Percentiles rank a stretch among this genome's conserved stretches.
Evolutionary conservation across 2,113 vertebrate genomes (phyloP).

Genomic region (Chloropsis hardwickii): DNA sequence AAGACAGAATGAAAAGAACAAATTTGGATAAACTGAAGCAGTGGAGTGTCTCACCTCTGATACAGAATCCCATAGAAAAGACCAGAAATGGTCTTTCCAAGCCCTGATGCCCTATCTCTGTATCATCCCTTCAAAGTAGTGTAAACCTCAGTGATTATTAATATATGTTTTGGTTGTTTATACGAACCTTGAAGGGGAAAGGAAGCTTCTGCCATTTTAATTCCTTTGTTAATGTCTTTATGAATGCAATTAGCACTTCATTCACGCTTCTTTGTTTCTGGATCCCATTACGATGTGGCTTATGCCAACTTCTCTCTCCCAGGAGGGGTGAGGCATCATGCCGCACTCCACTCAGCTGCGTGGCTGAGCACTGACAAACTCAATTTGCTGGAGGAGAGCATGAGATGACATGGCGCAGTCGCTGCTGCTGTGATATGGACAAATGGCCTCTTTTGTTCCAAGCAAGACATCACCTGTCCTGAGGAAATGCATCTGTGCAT

Average conservation of each 20-base stretch:
- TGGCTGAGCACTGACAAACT: slow-evolving; percentile 78
- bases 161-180: slow-evolving; percentile 27
- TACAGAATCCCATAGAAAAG: neutral
- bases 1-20: neutral
- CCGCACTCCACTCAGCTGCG: slow-evolving; percentile 66
- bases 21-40: neutral
- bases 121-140: neutral
- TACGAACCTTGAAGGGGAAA: slow-evolving; percentile 44
- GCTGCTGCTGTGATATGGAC: slow-evolving; percentile 32
- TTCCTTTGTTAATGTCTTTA: slow-evolving; percentile 82
- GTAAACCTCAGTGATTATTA: slow-evolving; percentile 6
- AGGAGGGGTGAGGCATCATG: slow-evolving; percentile 63
- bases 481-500: neutral
- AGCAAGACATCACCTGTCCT: slow-evolving; percentile 33
- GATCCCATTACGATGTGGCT: slow-evolving; percentile 74
- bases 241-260: slow-evolving; percentile 83
- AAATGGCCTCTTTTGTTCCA: slow-evolving; percentile 35
- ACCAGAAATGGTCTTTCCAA: neutral
- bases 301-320: slow-evolving; percentile 71
- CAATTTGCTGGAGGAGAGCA: slow-evolving; percentile 66
- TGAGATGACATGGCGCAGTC: slow-evolving; percentile 38
- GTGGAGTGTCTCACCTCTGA: neutral
- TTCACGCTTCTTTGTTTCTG: slow-evolving; percentile 80
- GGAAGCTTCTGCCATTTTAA: slow-evolving; percentile 73
- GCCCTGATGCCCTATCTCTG: neutral